Conservation (phyloP, 2,113 vertebrate genomes). For the Percina caprodes region DNA sequence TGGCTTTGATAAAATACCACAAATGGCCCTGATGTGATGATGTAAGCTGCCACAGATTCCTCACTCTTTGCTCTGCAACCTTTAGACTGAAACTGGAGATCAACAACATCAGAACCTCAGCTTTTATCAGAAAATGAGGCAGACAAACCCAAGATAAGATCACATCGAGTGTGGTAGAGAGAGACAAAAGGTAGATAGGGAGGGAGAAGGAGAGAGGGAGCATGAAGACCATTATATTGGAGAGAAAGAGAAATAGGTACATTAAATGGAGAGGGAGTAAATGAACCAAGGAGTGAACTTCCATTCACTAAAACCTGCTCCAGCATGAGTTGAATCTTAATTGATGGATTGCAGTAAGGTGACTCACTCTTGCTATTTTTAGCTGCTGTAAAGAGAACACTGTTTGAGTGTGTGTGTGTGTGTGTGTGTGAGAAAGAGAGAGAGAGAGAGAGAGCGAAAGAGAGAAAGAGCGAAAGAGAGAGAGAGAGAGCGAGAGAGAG, state of each 20-base stretch:
- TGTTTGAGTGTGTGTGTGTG: slow-evolving; percentile 12
- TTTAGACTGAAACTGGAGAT: slow-evolving; percentile 19
- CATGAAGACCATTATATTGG: not conserved
- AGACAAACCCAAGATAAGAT: slow-evolving; percentile 31
- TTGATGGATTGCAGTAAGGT: slow-evolving; percentile 79
- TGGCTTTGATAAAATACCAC: slow-evolving; percentile 19
- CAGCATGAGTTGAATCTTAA: slow-evolving; percentile 84
- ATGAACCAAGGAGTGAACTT: slow-evolving; percentile 57
- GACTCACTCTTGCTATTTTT: slow-evolving; percentile 84
- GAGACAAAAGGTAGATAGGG: not conserved
- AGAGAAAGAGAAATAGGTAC: slow-evolving; percentile 21
- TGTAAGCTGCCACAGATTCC: slow-evolving; percentile 11
- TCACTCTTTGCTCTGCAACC: slow-evolving; percentile 9
- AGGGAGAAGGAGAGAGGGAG: not conserved
- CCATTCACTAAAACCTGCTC: slow-evolving; percentile 73
- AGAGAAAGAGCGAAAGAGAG: no score
- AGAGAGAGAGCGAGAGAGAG: no score
- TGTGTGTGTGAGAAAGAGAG: no score
- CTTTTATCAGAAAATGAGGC: slow-evolving; percentile 9
- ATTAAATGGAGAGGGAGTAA: slow-evolving; percentile 49
- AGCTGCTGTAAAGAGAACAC: slow-evolving; percentile 65
- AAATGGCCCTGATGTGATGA: not conserved
- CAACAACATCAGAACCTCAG: slow-evolving; percentile 21
- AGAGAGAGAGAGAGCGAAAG: no score
- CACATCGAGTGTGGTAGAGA: not conserved